Conservation (phyloP, 1,140 invertebrate genomes). For the Bombus huntii region DNA sequence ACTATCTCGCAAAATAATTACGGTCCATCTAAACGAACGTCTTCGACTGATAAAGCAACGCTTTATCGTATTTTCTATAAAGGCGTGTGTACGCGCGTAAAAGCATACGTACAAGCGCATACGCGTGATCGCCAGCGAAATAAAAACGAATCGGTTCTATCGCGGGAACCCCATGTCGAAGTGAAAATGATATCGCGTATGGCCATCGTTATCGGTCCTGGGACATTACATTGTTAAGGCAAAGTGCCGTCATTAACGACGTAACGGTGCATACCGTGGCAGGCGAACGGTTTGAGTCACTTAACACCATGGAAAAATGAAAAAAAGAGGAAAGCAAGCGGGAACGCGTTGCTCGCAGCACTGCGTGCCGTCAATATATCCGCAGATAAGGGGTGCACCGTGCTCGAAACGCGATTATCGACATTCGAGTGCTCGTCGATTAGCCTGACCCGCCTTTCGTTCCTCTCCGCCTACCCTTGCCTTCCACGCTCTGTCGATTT, state of each 20-base stretch:
- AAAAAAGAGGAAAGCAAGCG: background rate
- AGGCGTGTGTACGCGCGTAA: slow-evolving; percentile 2
- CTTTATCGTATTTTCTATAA: slow-evolving; percentile 17
- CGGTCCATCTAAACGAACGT: background rate
- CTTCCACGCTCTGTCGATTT: slow-evolving; percentile 30
- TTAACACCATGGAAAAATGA: background rate
- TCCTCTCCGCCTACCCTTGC: background rate
- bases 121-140: background rate
- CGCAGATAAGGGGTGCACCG: slow-evolving; percentile 27
- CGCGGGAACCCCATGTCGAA: background rate
- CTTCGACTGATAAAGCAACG: background rate
- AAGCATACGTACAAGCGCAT: background rate
- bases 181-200: slow-evolving; percentile 22
- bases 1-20: background rate
- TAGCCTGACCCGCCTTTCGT: slow-evolving; percentile 7
- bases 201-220: slow-evolving; percentile 2
- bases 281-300: slow-evolving; percentile 3
- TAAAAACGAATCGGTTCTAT: background rate
- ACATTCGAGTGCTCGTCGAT: slow-evolving; percentile 15
- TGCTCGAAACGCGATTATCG: slow-evolving; percentile 33
- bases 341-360: background rate
- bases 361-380: slow-evolving; percentile 1
- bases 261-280: background rate
- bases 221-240: slow-evolving; percentile 29
- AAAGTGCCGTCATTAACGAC: slow-evolving; percentile 39